Percentiles rank a stretch among this genome's conserved stretches.
Evolutionary conservation across 2,888 invertebrate genomes (phyloP).

Genomic region (Dicranocentrus wangi): DNA sequence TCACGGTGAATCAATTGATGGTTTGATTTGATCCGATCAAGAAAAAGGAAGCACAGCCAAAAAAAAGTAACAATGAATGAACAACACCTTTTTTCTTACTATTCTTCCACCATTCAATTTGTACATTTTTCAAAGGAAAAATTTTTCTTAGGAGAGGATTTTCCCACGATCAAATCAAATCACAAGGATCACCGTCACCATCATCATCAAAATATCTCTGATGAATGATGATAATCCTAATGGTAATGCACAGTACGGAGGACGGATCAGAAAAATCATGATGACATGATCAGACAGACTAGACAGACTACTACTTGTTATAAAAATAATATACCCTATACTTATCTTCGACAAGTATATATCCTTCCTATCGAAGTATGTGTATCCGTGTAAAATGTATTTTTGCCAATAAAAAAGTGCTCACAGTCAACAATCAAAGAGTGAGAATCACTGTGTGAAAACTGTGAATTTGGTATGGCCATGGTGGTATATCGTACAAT

Average conservation of each 20-base stretch:
- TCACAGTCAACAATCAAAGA: constrained; percentile 11
- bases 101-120: constrained; percentile 36
- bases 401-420: constrained; percentile 55
- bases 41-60: constrained; percentile 45
- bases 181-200: constrained; percentile 44
- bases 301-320: not conserved
- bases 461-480: constrained; percentile 50
- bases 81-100: constrained; percentile 40
- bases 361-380: too few species aligned
- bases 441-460: constrained; percentile 59
- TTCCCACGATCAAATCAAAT: constrained; percentile 62
- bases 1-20: constrained; percentile 65
- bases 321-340: not conserved
- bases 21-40: constrained; percentile 61
- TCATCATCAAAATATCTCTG: constrained; percentile 45
- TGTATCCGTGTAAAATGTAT: constrained; percentile 33
- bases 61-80: constrained; percentile 49
- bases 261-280: constrained; percentile 31
- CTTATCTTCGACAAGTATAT: too few species aligned
- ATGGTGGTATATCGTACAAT: constrained; percentile 13
- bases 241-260: constrained; percentile 53
- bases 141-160: constrained; percentile 10
- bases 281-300: constrained; percentile 28
- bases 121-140: constrained; percentile 29
- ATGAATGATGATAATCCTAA: constrained; percentile 23